Base-by-base conservation (phyloP, 2,888 invertebrate genomes). In the Fragum whitleyi region DNA sequence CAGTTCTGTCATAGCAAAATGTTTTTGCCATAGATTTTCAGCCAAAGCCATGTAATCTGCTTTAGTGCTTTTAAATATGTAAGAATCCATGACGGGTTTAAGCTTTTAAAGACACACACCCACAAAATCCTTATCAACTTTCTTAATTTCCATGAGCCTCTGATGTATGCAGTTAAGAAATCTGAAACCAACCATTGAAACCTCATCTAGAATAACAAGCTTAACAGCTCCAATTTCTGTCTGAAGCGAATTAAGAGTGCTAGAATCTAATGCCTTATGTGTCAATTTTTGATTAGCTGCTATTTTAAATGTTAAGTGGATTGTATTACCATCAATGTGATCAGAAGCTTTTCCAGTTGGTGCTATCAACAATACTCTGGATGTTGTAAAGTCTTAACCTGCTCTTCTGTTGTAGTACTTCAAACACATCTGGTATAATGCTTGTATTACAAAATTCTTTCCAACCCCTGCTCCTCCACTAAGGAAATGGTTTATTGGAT, bases 391-490 rank as follows among this genome's bases (percentile, higher is more conserved):
- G 47, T 86, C 61, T 11, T 82, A 69, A 26, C 83, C 86, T 59
- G 78, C 67, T 62, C 42, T 61, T 47, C 53, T 80, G 61, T 85
- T 88, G 16, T 62, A 68, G 69, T 57, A 83, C 62, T 78, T 81
- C 28, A 85, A 51, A 23, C 69, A 29, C 23, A 67, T 74, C 68
- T 88, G 86, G 76, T 86, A 86, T 26, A 88, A 39, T 11, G 87
- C 87, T 59, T 68, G 71, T n/a, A 77, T 75, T 5, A 87, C 78
- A 72, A 74, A 62, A 65, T 71, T 81, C 77, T 88, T 87, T 1
- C 87, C 86, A 26, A 86, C 86, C 57, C 85, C 88, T 51, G 86
- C 85, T 9, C 86, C 85, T 32, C 85, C 85, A 81, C 74, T 81
- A 9, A 85, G 28, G 51, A 85, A 87, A 51, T 71, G 55, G 53